A percentile compares a stretch with the other conserved stretches of the same genome.
Conservation (phyloP, 2,797 vertebrate species). For the Pampus argenteus region DNA sequence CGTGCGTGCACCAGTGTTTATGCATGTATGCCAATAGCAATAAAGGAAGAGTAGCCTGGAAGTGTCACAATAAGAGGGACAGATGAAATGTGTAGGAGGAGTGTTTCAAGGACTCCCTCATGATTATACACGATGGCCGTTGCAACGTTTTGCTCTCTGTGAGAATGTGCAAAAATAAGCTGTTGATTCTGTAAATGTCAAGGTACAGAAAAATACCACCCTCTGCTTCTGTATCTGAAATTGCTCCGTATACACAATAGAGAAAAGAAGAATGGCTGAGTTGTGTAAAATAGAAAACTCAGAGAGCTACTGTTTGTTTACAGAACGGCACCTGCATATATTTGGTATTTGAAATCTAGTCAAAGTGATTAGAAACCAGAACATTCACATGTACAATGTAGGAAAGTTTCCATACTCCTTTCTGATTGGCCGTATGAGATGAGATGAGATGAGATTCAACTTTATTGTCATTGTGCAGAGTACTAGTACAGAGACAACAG, state of each 20-base stretch:
- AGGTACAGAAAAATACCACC: conserved; percentile 5
- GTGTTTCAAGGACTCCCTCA: conserved; percentile 59
- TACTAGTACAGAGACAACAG: too few species aligned
- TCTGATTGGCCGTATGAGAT: too few species aligned
- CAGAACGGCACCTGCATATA: neutral
- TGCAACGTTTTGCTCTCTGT: conserved; percentile 22
- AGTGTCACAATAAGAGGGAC: conserved; percentile 38
- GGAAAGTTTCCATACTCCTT: too few species aligned
- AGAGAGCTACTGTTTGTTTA: neutral
- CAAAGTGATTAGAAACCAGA: too few species aligned
- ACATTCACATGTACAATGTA: too few species aligned
- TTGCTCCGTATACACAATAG: neutral
- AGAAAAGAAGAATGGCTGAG: conserved; percentile 11
- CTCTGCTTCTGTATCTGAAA: conserved; percentile 17
- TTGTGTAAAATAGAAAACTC: neutral
- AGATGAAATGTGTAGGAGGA: conserved; percentile 58
- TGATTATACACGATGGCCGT: conserved; percentile 46
- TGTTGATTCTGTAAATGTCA: conserved; percentile 62
- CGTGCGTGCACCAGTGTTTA: neutral
- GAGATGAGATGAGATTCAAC: too few species aligned
- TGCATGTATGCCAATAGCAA: neutral
- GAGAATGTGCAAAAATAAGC: conserved; percentile 48
- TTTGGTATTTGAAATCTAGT: neutral
- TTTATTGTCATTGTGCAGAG: too few species aligned
- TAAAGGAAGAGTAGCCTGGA: conserved; percentile 31